Evolutionary conservation across 2,888 invertebrate genomes (phyloP), one percentile per base, ranked within the genome.

Genomic region (Eupithecia inturbata): DNA sequence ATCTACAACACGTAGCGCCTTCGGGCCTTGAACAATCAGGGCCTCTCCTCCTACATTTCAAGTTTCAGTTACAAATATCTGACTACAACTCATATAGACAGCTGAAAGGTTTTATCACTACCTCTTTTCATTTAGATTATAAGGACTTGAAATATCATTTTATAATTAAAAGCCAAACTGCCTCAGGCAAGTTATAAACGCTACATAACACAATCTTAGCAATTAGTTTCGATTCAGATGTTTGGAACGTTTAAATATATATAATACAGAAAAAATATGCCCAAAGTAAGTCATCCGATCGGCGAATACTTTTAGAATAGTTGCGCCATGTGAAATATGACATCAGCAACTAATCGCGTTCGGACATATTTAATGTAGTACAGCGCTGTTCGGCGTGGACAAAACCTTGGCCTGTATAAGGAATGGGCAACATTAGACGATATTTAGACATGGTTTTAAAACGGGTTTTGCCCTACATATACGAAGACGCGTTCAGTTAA

Each of bases 1-100:
- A 79, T 78, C 81, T 84, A 77, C 76, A 79, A 81, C 79, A 80
- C 79, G 77, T 81, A 75, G 76, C 26, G 41, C 68, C 68, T 36
- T 36, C 26, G 26, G 22, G 26, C 16, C 31, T 53, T 31, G 12
- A 33, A n/a, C 36, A 31, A 33, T 64, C 36, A 36, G 36, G 39
- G 22, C 66, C 66, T 66, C 66, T 22, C 4, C 39, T 36, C 4
- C 39, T 36, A 19, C 14, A 22, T 64, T 64, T 36, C 1, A 60
- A 60, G 57, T 16, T 28, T 31, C 12, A 28, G 16, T 41, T 41
- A 41, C 41, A 62, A 31, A 19, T 19, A 31, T 19, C 19, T 19
- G 62, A 19, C 57, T 14, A 63, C 39, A 33, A 64, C 33, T 64
- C 64, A n/a, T 28, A n/a, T 1, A 36, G 63, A 33, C 33, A 64